Percentiles rank a stretch among this genome's conserved stretches.
phyloP scores from a whole-genome alignment of 2,888 invertebrate species.

The Agriopis aurantiaria region DNA sequence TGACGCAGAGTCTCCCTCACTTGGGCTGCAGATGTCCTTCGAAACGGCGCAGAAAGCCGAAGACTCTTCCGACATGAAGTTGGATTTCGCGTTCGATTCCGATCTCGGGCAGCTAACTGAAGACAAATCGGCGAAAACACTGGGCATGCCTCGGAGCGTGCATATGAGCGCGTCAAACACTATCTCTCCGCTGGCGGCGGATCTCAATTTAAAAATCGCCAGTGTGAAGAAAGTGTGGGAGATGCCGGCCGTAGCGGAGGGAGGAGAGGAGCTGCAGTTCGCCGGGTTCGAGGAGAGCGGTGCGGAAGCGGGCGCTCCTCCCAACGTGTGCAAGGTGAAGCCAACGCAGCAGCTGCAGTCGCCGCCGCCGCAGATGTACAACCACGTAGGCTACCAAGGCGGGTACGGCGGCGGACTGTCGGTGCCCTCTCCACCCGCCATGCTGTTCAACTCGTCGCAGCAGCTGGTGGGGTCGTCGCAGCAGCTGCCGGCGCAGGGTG shows the following conservation, averaged over 20 bases:
- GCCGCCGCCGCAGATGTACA: conserved; percentile 89
- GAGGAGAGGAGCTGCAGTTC: conserved; percentile 80
- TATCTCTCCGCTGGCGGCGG: conserved; percentile 93
- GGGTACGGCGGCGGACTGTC: conserved; percentile 93
- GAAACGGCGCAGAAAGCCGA: conserved; percentile 87
- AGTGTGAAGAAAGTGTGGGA: conserved; percentile 97
- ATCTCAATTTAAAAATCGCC: conserved; percentile 97
- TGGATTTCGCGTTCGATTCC: conserved; percentile 96
- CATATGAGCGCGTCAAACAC: conserved; percentile 89
- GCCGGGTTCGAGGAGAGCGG: conserved; percentile 77
- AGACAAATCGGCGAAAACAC: conserved; percentile 87
- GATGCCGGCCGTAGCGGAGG: conserved; percentile 90
- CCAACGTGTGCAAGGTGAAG: conserved; percentile 94
- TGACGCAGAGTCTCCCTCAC: conserved; percentile 74
- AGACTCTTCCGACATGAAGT: conserved; percentile 94
- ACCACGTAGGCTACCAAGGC: conserved; percentile 90
- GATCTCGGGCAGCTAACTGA: conserved; percentile 92
- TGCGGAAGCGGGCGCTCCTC: conserved; percentile 84
- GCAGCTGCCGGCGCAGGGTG: conserved; percentile 89
- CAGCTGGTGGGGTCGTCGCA: conserved; percentile 84
- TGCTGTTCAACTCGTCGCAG: conserved; percentile 92
- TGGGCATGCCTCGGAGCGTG: conserved; percentile 87
- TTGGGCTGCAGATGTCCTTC: conserved; percentile 90
- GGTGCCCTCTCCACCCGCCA: conserved; percentile 95
- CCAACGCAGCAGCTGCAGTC: conserved; percentile 92